These are phyloP conservation scores for Neolamprologus modestus DNA, from an alignment of 2,113 vertebrate genomes.

Conservation along the genomic window DNA sequence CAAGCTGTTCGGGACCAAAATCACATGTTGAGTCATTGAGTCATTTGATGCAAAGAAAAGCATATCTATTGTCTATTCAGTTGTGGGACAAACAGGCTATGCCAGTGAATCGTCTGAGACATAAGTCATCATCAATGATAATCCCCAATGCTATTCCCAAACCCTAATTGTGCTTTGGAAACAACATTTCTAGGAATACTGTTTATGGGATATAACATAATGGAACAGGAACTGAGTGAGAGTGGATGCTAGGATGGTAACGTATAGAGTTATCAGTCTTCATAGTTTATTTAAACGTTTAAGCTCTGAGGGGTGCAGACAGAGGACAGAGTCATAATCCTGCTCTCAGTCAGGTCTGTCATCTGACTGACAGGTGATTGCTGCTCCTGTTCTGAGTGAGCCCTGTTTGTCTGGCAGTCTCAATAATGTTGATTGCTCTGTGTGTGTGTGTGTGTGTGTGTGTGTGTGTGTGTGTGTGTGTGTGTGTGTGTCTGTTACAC, in stretches of 20 bases:
- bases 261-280: neutral
- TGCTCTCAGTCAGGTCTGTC: constrained; percentile 38
- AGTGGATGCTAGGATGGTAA: neutral
- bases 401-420: constrained; percentile 33
- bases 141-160: neutral
- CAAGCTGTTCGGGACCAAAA: neutral
- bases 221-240: neutral
- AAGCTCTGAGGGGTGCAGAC: neutral
- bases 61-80: neutral
- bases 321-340: constrained; percentile 53
- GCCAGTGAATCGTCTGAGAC: neutral
- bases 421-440: constrained; percentile 55
- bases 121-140: neutral
- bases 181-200: neutral
- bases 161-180: neutral
- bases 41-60: neutral
- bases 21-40: neutral
- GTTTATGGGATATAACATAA: neutral
- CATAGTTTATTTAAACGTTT: constrained; percentile 34
- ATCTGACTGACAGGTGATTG: constrained; percentile 23
- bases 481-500: neutral
- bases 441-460: neutral
- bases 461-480: neutral
- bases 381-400: constrained; percentile 4
- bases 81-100: neutral